Evolutionary conservation across 2,888 invertebrate species (phyloP), one percentile per base, ranked within the genome.

Genomic region (Fissipunctia ypsillon): DNA sequence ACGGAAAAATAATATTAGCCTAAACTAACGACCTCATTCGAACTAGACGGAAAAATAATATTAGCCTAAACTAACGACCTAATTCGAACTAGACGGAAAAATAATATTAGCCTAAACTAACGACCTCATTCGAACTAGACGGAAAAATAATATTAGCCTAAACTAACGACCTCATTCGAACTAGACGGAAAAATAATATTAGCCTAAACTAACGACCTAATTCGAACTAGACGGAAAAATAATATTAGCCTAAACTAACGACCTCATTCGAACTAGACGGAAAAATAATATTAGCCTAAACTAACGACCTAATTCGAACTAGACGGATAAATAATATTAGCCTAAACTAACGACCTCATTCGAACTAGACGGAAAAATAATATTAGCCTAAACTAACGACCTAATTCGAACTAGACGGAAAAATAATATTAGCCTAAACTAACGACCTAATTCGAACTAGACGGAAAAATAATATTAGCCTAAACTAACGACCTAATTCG

Each of bases 211-310:
- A 25, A 64, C 38, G n/a, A 61, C 41, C 22, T 52, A 43, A 66
- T 68, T 54, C 31, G n/a, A 66, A n/a, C 38, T 50, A 67, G 41
- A 54, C 28, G 38, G 5, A n/a, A 48, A 43, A 64, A 76, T 38
- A 25, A 50, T 5, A 28, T 19, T n/a, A 25, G 28, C 12, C 19
- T 28, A 19, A 50, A 60, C 35, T 45, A 25, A 64, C 38, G n/a
- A 61, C 41, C 22, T 52, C 38, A 66, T 68, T 54, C 31, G n/a
- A 66, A n/a, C 38, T 50, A 67, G 41, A 54, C 28, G 38, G 5
- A n/a, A 48, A 43, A 64, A 76, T 38, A 25, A 50, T 5, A 28
- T 19, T n/a, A 25, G 28, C 12, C 19, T 28, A 19, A 50, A 60
- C 35, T 45, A 25, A 64, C 38, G n/a, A 61, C 41, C 22, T 52